Percentiles rank a stretch among this genome's conserved stretches.
Evolutionary conservation across 2,797 vertebrate genomes (phyloP).

Genomic region (Sebastes oblongus): DNA sequence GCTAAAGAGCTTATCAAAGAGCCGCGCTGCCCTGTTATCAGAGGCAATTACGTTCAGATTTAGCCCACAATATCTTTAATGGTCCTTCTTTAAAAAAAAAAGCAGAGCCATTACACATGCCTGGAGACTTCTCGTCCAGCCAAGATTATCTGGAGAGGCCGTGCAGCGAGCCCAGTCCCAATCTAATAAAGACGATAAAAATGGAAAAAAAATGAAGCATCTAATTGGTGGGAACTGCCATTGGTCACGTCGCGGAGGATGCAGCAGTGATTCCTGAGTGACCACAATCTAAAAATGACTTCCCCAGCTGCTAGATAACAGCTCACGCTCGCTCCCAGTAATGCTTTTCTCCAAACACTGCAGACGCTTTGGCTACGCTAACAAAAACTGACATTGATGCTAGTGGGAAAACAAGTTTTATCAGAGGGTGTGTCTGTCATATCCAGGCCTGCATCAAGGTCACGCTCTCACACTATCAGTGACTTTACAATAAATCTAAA

Average conservation of each 20-base stretch:
- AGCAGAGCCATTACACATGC: slow-evolving; percentile 61
- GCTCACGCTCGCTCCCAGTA: slow-evolving; percentile 56
- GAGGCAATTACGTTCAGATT: slow-evolving; percentile 66
- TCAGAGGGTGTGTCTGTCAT: slow-evolving; percentile 64
- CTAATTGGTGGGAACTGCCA: slow-evolving; percentile 81
- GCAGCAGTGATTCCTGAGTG: slow-evolving; percentile 72
- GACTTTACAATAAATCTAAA: slow-evolving; percentile 19
- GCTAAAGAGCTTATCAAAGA: slow-evolving; percentile 61
- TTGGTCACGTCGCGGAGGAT: slow-evolving; percentile 79
- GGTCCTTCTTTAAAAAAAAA: slow-evolving; percentile 32
- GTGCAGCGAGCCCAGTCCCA: slow-evolving; percentile 34
- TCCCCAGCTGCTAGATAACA: slow-evolving; percentile 80
- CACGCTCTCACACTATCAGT: slow-evolving; percentile 60
- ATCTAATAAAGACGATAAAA: slow-evolving; percentile 76
- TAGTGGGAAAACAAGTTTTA: slow-evolving; percentile 67
- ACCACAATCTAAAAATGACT: slow-evolving; percentile 82
- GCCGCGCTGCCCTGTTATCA: slow-evolving; percentile 60
- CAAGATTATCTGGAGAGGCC: slow-evolving; percentile 56
- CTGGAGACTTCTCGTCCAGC: slow-evolving; percentile 57
- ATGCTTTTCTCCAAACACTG: slow-evolving; percentile 71
- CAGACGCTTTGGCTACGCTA: slow-evolving; percentile 73
- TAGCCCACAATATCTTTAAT: slow-evolving; percentile 63
- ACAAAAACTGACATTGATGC: slow-evolving; percentile 63
- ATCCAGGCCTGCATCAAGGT: slow-evolving; percentile 50
- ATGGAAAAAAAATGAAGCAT: slow-evolving; percentile 46